phyloP scores from a whole-genome alignment of 2,113 vertebrate genomes.

The Etheostoma cragini region DNA sequence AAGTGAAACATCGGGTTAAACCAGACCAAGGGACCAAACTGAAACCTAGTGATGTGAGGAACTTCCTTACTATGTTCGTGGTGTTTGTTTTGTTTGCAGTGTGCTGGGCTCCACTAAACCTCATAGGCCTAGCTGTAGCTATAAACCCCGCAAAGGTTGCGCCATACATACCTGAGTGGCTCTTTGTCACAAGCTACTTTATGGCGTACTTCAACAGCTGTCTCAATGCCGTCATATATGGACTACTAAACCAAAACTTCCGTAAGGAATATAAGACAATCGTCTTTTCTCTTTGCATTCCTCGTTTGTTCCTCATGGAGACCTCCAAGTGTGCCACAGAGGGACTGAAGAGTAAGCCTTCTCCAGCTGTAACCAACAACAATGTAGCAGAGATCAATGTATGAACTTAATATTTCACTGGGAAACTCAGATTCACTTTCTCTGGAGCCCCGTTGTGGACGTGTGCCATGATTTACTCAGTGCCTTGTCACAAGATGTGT shows the following conservation, averaged over 20 bases:
- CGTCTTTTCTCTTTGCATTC: constrained; percentile 74
- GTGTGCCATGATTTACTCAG: constrained; percentile 44
- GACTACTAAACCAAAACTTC: constrained; percentile 82
- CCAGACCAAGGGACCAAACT: constrained; percentile 76
- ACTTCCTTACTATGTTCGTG: constrained; percentile 86
- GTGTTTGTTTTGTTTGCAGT: constrained; percentile 82
- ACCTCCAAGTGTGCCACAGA: constrained; percentile 78
- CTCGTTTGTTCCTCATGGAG: constrained; percentile 73
- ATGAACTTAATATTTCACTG: constrained; percentile 38
- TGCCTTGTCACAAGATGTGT: constrained; percentile 67
- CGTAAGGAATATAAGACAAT: constrained; percentile 83
- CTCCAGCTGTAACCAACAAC: constrained; percentile 75
- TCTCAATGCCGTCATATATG: constrained; percentile 82
- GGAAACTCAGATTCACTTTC: constrained; percentile 2
- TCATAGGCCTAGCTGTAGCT: constrained; percentile 80
- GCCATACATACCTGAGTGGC: constrained; percentile 79
- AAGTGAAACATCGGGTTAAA: constrained; percentile 81
- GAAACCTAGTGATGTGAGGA: constrained; percentile 82
- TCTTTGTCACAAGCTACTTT: constrained; percentile 81
- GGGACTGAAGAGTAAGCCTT: constrained; percentile 79
- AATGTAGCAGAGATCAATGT: constrained; percentile 80
- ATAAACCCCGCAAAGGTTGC: constrained; percentile 74
- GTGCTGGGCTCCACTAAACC: constrained; percentile 82
- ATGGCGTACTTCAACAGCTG: constrained; percentile 84
- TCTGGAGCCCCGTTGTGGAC: constrained; percentile 14